Percentiles rank a stretch among this genome's conserved stretches.
phyloP scores from a whole-genome alignment of 1,140 invertebrate species.

The Trinorchestia longiramus region DNA sequence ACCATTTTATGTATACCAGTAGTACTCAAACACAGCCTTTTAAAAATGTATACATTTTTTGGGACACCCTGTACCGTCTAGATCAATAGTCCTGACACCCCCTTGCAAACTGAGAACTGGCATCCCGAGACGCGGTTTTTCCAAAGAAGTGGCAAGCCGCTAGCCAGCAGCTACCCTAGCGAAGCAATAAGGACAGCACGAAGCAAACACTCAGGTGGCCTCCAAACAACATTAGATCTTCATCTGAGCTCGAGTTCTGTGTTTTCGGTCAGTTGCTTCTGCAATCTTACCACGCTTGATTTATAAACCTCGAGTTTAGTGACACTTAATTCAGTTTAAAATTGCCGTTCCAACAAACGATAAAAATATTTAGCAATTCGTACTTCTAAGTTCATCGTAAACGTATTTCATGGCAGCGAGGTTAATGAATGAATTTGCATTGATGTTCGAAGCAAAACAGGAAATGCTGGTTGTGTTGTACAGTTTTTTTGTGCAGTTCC shows the following conservation, averaged over 20 bases:
- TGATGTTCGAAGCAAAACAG: too few species aligned
- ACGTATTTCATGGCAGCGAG: too few species aligned
- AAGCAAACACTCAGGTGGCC: not conserved
- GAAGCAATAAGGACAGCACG: not conserved
- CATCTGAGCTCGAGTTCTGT: not conserved
- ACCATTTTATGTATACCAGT: too few species aligned
- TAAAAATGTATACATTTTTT: too few species aligned
- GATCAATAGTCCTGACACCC: not conserved
- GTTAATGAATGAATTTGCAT: too few species aligned
- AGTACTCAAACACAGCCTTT: too few species aligned
- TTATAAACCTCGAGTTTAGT: not conserved
- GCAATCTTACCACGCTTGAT: not conserved
- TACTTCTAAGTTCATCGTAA: too few species aligned
- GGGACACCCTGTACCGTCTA: too few species aligned
- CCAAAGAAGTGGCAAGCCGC: not conserved
- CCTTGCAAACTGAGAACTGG: not conserved
- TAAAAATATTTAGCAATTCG: not conserved
- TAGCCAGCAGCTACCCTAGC: not conserved
- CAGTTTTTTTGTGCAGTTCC: too few species aligned
- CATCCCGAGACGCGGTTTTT: not conserved
- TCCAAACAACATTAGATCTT: conserved; percentile 9
- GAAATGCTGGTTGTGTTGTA: too few species aligned
- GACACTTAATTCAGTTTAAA: not conserved
- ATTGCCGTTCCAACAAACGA: not conserved
- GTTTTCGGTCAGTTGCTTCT: not conserved